Percentiles rank a stretch among this genome's conserved stretches.
Evolutionary conservation across 2,888 invertebrate species (phyloP).

Genomic region (Nomada flava): DNA sequence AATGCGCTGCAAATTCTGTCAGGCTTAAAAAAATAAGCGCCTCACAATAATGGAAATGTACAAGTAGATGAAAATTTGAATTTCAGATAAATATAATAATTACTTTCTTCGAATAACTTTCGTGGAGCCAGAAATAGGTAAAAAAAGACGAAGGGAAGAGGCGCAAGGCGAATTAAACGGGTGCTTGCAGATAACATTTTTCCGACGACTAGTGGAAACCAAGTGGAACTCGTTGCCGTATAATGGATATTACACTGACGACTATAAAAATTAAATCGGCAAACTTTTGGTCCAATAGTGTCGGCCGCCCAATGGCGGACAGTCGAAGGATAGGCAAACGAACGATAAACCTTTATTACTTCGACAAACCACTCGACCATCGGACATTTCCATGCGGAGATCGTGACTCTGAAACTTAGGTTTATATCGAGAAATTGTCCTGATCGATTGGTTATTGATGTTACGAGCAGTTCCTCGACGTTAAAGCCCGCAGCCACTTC

Average conservation of each 20-base stretch:
- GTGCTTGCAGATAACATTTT: conserved; percentile 53
- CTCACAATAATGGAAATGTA: no score
- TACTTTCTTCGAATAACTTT: not conserved
- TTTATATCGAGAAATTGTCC: conserved; percentile 49
- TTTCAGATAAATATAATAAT: not conserved
- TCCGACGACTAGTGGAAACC: conserved; percentile 53
- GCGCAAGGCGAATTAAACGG: conserved; percentile 14
- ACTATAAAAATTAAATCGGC: conserved; percentile 74
- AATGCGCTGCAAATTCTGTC: no score
- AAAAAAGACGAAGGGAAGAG: not conserved
- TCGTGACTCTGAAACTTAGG: conserved; percentile 43
- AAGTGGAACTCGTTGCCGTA: conserved; percentile 56
- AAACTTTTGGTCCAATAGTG: conserved; percentile 65
- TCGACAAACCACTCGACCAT: conserved; percentile 54
- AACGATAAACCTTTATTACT: conserved; percentile 74
- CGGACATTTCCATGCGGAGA: conserved; percentile 49
- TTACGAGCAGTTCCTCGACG: not conserved
- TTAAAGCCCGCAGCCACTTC: not conserved
- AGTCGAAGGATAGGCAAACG: conserved; percentile 55
- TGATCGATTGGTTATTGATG: conserved; percentile 45
- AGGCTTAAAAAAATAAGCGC: no score
- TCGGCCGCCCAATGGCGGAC: conserved; percentile 57
- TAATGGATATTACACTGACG: conserved; percentile 68
- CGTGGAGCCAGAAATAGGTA: not conserved
- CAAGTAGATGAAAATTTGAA: not conserved